Evolutionary conservation across 2,888 invertebrate species (phyloP), one percentile per base, ranked within the genome.

Genomic region (Apamea epomidion): DNA sequence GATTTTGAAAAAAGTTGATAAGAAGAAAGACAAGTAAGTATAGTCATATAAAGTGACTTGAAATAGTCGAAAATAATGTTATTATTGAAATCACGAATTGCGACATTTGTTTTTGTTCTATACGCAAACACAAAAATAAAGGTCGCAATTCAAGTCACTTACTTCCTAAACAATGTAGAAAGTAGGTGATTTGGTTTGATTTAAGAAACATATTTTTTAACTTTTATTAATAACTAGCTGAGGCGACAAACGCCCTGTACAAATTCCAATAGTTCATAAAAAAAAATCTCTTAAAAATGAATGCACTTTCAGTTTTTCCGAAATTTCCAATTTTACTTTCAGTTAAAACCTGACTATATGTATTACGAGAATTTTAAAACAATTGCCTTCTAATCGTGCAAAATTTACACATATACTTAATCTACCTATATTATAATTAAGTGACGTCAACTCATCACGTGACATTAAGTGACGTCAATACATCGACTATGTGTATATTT

Each of bases 1-100:
- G 97, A 98, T 98, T 88, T 95, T 99, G 84, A 98, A 98, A 91
- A 99, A 99, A 94, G 97, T 98, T 84, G 99, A 99, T 93, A 99
- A 99, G 94, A 99, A 99, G 93, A 99, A 98, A 92, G 98, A 98
- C 93, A 97, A 96, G 97, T 97, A 91, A 91, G 94, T 94, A 75
- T 45, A 73, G 75, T 25, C 62, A 81, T 78, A 16, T 4, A 21
- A 29, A 48, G 18, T 21, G 12, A 48, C 18, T 29, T 48, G 0
- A 48, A 69, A 69, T 18, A 45, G 2, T 48, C 21, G 48, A 48
- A 48, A 69, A 12, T 29, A 69, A 29, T 69, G 69, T 48, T 48
- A 29, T 69, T 29, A 14, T 48, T 69, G 48, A 48, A 69, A 21
- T 48, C 29, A 29, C 29, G 37, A 37, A 37, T 21, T 32, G 51